Base-by-base conservation (phyloP, 2,113 vertebrate species). In the Microtus pennsylvanicus region DNA sequence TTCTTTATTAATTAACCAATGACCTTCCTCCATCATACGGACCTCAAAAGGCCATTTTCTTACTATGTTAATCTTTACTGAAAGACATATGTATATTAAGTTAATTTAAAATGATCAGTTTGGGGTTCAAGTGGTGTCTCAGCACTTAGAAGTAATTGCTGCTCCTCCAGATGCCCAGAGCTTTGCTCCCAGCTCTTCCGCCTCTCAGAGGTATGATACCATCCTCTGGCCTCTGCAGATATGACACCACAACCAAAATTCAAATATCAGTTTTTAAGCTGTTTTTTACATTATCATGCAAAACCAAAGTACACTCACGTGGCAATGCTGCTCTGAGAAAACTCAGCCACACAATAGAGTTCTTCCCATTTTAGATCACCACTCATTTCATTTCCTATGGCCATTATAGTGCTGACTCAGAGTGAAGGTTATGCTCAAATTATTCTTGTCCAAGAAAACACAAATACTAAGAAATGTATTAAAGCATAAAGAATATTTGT, bases 371-470 rank as follows among this genome's bases (percentile, higher is more conserved):
- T 33, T 72, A 86, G 94, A 47, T 77, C 12, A 50, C 3, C 22
- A 7, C 21, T 78, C 19, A n/a, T 89, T 74, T 83, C 33, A 28
- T n/a, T 72, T 28, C 65, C 50, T 88, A 33, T 12, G 61, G 5
- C 19, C 35, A 38, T 77, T 81, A 91, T 90, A 89, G 87, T 42
- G 19, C 47, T 91, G 33, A 82, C 19, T 86, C 52, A 77, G 35
- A 94, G 50, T 77, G 90, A 61, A 87, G 21, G 82, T 83, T 80
- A 33, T 65, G 16, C 78, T 94, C 89, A 91, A 42, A 85, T 80
- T 96, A 38, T 61, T 90, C 13, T 33, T 94, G 2, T 75, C 13
- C 42, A 75, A 65, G 35, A 61, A 69, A 95, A 70, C 24, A 87
- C 10, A 87, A 19, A 69, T 69, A 35, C 65, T 52, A 70, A 87